Conservation (phyloP, 2,888 invertebrate species). For the Chromoteleia sp. region DNA sequence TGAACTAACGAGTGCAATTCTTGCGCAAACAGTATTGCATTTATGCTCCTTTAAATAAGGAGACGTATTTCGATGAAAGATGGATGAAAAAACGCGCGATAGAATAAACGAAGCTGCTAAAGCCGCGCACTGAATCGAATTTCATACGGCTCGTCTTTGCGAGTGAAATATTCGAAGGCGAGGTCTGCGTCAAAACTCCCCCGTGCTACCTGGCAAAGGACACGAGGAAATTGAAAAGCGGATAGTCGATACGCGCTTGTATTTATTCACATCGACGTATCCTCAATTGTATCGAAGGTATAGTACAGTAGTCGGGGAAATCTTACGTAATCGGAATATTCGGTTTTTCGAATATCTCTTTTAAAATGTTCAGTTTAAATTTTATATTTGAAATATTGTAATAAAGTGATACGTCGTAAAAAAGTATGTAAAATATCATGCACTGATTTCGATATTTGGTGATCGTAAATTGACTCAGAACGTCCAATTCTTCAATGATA, state of each 20-base stretch:
- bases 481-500: too few relatives aligned
- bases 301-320: background rate
- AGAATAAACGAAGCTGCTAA: background rate
- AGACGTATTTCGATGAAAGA: background rate
- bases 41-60: background rate
- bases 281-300: conserved; percentile 2
- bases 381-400: background rate
- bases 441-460: too few relatives aligned
- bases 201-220: conserved; percentile 14
- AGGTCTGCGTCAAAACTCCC: conserved; percentile 7
- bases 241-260: background rate
- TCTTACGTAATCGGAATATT: background rate
- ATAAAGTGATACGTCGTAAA: background rate
- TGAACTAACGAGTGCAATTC: conserved; percentile 22
- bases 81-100: background rate
- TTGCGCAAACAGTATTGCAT: background rate
- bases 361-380: background rate
- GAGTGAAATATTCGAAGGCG: conserved; percentile 3
- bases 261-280: background rate
- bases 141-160: conserved; percentile 8
- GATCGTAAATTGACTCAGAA: too few relatives aligned
- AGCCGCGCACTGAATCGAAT: background rate
- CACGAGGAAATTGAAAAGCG: conserved; percentile 8
- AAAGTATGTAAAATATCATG: background rate
- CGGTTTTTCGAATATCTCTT: background rate